Evolutionary conservation across 2,888 invertebrate species (phyloP).

Genomic region (Eupithecia abbreviata): DNA sequence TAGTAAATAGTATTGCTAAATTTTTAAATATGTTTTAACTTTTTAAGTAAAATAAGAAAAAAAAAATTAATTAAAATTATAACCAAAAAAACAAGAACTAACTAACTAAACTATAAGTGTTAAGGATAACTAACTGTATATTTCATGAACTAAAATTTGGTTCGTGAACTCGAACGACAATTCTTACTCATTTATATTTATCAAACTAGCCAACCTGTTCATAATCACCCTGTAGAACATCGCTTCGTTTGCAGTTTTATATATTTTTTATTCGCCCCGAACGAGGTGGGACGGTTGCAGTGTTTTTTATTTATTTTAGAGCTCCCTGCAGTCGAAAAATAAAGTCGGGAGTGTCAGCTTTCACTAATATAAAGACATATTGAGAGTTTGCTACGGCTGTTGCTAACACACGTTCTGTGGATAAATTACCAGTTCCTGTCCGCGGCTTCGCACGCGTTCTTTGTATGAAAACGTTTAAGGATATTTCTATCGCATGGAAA

Average conservation of each 20-base stretch:
- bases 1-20: too few relatives aligned
- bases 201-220: background rate
- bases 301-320: constrained; percentile 32
- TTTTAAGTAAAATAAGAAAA: too few relatives aligned
- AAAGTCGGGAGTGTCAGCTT: constrained; percentile 16
- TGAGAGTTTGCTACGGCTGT: constrained; percentile 15
- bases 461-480: background rate
- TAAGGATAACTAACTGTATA: background rate
- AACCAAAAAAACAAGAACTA: too few relatives aligned
- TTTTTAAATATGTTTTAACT: too few relatives aligned
- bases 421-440: background rate
- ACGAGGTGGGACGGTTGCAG: constrained; percentile 34
- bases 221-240: background rate
- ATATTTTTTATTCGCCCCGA: constrained; percentile 38
- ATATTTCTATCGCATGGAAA: background rate
- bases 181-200: background rate
- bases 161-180: background rate
- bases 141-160: background rate
- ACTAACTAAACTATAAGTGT: background rate
- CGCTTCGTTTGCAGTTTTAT: constrained; percentile 32
- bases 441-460: background rate
- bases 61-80: too few relatives aligned
- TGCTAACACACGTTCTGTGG: background rate
- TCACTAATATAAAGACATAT: constrained; percentile 20
- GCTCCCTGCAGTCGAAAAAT: constrained; percentile 30